These are phyloP conservation scores for Ormia ochracea DNA, from an alignment of 2,888 invertebrate genomes.

Conservation along the genomic window DNA sequence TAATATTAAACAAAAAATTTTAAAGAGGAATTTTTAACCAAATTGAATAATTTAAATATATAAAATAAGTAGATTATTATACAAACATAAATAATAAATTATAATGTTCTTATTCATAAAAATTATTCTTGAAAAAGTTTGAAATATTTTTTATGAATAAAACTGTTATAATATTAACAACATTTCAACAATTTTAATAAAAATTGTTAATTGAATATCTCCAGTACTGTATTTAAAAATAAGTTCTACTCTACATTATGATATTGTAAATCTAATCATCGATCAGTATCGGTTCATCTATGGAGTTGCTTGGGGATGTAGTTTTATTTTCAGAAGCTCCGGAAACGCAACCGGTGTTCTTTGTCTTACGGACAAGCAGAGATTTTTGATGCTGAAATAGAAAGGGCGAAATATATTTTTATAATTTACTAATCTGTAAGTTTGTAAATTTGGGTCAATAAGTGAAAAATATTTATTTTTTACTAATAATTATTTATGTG, in stretches of 20 bases:
- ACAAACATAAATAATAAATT: conserved; percentile 20
- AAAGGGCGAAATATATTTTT: not conserved
- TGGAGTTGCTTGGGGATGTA: not conserved
- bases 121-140: no score
- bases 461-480: no score
- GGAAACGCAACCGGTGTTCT: not conserved
- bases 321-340: conserved; percentile 14
- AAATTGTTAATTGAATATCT: conserved; percentile 12
- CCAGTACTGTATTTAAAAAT: not conserved
- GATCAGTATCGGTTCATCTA: conserved; percentile 56
- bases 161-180: conserved; percentile 37
- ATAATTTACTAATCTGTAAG: not conserved
- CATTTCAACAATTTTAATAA: conserved; percentile 25
- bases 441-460: not conserved
- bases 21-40: not conserved
- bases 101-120: no score
- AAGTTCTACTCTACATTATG: not conserved
- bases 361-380: conserved; percentile 50
- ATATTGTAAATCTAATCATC: conserved; percentile 44
- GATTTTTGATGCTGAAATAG: conserved; percentile 58
- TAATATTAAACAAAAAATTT: not conserved
- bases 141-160: no score
- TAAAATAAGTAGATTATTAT: conserved; percentile 13
- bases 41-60: conserved; percentile 23
- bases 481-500: no score